Conservation (phyloP, 2,888 invertebrate genomes). For the Monochamus alternatus region DNA sequence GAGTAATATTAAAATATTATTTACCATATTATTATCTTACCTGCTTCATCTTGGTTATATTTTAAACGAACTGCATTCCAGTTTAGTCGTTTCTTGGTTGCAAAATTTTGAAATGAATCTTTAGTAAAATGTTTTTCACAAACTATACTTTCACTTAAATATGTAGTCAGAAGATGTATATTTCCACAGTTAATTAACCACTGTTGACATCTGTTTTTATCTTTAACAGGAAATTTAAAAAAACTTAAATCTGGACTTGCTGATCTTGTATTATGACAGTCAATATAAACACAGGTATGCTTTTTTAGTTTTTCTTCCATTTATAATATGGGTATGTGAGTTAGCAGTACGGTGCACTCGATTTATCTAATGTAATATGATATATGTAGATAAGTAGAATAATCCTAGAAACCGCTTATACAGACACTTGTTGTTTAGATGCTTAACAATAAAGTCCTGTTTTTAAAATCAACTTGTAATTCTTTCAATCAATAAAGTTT, state of each 20-base stretch:
- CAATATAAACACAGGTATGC: constrained; percentile 10
- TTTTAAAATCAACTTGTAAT: too few species aligned
- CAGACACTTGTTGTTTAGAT: too few species aligned
- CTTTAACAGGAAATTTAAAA: background rate
- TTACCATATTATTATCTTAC: background rate
- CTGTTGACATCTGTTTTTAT: background rate
- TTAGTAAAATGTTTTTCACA: constrained; percentile 9
- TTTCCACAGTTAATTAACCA: constrained; percentile 2
- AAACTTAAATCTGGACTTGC: background rate
- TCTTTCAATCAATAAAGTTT: too few species aligned
- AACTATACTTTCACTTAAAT: background rate
- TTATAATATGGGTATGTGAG: too few species aligned
- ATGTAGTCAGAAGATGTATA: background rate
- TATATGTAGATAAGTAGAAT: too few species aligned
- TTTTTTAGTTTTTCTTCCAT: too few species aligned
- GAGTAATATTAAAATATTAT: background rate
- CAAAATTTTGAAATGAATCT: background rate
- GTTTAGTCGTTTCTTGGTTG: background rate
- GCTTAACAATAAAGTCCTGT: too few species aligned
- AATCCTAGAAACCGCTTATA: too few species aligned
- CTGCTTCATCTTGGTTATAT: background rate
- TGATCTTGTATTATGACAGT: constrained; percentile 2
- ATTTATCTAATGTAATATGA: too few species aligned
- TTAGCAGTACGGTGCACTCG: too few species aligned
- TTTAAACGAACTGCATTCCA: background rate